These are phyloP conservation scores for Chionodraco myersi DNA, from an alignment of 2,113 vertebrate genomes.

Conservation along the genomic window DNA sequence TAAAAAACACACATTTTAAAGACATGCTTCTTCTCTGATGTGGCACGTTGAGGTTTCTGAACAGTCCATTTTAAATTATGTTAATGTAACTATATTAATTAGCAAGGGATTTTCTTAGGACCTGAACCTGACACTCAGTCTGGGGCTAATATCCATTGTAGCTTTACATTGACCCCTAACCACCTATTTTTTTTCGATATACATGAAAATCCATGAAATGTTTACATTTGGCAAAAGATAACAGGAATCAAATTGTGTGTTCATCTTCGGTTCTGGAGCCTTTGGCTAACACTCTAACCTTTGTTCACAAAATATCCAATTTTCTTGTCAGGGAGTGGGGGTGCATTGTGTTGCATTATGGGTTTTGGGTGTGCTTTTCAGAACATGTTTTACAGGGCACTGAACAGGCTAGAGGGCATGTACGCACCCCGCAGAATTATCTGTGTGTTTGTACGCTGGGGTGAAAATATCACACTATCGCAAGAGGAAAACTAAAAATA, in stretches of 20 bases:
- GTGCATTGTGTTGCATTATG: constrained; percentile 40
- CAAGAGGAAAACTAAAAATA: constrained; percentile 42
- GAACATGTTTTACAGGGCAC: constrained; percentile 55
- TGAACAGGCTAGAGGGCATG: constrained; percentile 48
- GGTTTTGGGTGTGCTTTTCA: constrained; percentile 39
- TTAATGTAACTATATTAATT: constrained; percentile 88
- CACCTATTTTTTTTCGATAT: constrained; percentile 51
- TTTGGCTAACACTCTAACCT: constrained; percentile 29
- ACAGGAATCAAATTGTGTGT: constrained; percentile 30
- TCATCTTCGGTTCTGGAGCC: constrained; percentile 32
- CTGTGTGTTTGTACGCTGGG: constrained; percentile 41
- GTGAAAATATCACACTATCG: constrained; percentile 38
- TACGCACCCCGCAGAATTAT: constrained; percentile 35
- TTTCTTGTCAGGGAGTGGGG: background rate
- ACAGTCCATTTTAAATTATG: constrained; percentile 75
- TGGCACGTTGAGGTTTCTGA: constrained; percentile 66
- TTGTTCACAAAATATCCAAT: constrained; percentile 23
- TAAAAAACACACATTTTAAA: constrained; percentile 30
- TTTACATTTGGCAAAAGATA: constrained; percentile 32
- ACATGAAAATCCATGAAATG: constrained; percentile 41
- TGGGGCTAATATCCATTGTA: constrained; percentile 72
- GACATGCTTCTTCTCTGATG: constrained; percentile 54
- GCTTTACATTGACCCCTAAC: constrained; percentile 76
- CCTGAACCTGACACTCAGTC: constrained; percentile 72
- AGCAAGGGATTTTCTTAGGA: constrained; percentile 85